Evolutionary conservation across 1,140 invertebrate species (phyloP).

Genomic region (Heliconius congener): DNA sequence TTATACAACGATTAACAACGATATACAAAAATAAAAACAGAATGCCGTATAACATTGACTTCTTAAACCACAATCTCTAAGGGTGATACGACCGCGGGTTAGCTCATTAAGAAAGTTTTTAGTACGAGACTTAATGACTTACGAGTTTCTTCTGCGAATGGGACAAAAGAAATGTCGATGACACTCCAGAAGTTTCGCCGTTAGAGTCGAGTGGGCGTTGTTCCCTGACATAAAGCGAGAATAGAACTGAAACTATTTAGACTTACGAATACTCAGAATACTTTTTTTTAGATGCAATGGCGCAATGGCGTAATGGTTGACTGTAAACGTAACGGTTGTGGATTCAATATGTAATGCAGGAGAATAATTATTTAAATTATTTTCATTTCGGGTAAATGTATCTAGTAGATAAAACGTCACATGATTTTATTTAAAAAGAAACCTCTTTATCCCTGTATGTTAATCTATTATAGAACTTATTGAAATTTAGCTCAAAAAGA

Average conservation of each 20-base stretch:
- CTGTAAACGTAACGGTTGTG: background rate
- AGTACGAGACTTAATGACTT: constrained; percentile 6
- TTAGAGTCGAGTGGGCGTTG: background rate
- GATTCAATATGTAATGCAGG: too few relatives aligned
- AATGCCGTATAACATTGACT: background rate
- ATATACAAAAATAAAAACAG: too few relatives aligned
- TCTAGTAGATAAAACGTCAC: too few relatives aligned
- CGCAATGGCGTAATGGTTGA: background rate
- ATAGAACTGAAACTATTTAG: constrained; percentile 3
- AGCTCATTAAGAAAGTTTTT: constrained; percentile 11
- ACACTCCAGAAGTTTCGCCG: constrained; percentile 2
- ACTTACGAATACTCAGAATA: background rate
- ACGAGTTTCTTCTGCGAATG: background rate
- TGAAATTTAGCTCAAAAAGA: too few relatives aligned
- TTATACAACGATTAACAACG: too few relatives aligned
- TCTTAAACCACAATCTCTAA: background rate
- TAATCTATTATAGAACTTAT: too few relatives aligned
- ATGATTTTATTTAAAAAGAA: too few relatives aligned
- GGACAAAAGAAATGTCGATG: constrained; percentile 13
- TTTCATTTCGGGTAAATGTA: too few relatives aligned
- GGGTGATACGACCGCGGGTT: background rate
- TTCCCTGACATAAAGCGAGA: background rate
- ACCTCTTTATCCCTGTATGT: too few relatives aligned
- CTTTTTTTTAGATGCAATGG: background rate
- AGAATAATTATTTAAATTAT: too few relatives aligned